These are phyloP conservation scores for Herpetotheres cachinnans DNA, from an alignment of 2,113 vertebrate genomes.

Conservation along the genomic window DNA sequence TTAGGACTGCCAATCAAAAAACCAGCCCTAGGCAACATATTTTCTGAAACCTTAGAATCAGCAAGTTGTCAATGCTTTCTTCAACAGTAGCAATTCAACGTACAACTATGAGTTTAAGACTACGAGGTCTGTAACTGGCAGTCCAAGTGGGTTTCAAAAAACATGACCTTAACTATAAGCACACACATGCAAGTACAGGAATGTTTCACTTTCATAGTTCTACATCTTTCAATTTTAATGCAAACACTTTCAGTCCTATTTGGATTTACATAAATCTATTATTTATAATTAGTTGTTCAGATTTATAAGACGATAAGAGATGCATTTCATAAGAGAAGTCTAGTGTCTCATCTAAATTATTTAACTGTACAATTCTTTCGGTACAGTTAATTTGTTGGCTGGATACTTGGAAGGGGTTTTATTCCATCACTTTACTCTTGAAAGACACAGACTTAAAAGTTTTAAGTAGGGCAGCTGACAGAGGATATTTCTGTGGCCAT, in stretches of 20 bases:
- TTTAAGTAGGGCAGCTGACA: background rate
- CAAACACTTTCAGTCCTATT: background rate
- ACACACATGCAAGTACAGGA: background rate
- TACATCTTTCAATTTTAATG: background rate
- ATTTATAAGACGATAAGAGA: background rate
- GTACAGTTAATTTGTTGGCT: background rate
- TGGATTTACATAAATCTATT: background rate
- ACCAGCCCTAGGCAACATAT: background rate
- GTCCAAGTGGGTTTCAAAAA: background rate
- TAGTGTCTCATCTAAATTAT: background rate
- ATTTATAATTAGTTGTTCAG: background rate
- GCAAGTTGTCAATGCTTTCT: background rate
- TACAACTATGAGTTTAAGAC: background rate
- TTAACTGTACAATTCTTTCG: background rate
- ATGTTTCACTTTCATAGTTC: background rate
- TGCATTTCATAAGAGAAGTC: background rate
- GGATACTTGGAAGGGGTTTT: background rate
- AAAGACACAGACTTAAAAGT: background rate
- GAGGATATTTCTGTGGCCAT: background rate
- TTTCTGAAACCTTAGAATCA: background rate
- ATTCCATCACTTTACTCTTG: background rate
- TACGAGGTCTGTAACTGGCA: background rate
- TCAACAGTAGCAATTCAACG: background rate
- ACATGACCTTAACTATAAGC: background rate
- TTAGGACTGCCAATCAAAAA: background rate